Evolutionary conservation across 1,140 invertebrate genomes (phyloP), one percentile per base, ranked within the genome.

Genomic region (Drosophila trapezifrons): DNA sequence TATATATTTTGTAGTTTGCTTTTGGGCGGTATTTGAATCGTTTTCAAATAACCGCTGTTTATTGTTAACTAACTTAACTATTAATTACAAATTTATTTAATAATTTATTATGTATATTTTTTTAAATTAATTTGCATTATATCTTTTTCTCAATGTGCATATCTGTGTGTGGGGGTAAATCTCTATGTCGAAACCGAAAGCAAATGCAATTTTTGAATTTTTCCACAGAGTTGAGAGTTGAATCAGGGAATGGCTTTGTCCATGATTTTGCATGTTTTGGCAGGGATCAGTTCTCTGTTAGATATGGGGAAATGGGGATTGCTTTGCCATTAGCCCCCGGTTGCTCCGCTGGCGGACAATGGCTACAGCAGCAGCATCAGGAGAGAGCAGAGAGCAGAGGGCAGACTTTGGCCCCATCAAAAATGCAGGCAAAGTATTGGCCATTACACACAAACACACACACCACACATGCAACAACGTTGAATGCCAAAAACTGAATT

Each of bases 261-360:
- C 69, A 54, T 76, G 73, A 76, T 67, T 76, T 76, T 76, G 72
- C 73, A 76, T 76, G 66, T 76, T 76, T 75, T 46, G 38, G 60
- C 72, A 74, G 35, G 70, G 70, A 73, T 74, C 47, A 57, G 52
- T 71, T 57, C 49, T 47, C 27, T 13, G 35, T 32, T 35, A 65
- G 51, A 47, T 54, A 46, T 47, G 66, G 51, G 52, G 63, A 71
- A 72, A 72, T 72, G 54, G 27, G 65, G 67, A 76, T 76, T 76
- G 72, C 60, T 76, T 76, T 43, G 29, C 55, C 52, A 66, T 76
- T 76, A 76, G 62, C 60, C 60, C 22, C 22, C 65, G 40, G 12
- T 4, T 65, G 35, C 42, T 57, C 40, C 32, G 20, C 9, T 27
- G 20, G 37, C 43, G 43, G 65, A 71, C 67, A 71, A 71, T 71